These are phyloP conservation scores for Lagocephalus sceleratus DNA, from an alignment of 2,797 vertebrate species.

Conservation along the genomic window DNA sequence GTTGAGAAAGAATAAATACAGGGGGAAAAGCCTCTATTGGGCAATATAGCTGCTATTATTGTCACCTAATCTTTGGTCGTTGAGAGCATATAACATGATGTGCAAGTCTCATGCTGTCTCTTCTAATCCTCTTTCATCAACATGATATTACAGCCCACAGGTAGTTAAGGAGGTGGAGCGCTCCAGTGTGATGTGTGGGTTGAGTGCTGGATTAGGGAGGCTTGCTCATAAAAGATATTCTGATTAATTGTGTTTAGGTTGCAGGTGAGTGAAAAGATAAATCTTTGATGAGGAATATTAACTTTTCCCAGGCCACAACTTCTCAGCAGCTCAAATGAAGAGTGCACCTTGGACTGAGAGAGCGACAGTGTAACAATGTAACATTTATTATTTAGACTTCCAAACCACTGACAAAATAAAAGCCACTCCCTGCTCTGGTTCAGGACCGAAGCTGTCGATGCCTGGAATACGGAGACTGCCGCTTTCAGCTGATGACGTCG, in stretches of 20 bases:
- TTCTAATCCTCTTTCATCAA: too few species aligned
- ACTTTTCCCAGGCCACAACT: not conserved
- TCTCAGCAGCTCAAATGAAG: not conserved
- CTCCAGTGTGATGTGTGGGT: not conserved
- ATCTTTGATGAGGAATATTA: not conserved
- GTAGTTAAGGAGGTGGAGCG: not conserved
- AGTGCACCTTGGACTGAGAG: not conserved
- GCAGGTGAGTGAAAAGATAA: not conserved
- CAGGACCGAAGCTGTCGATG: too few species aligned
- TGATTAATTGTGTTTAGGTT: too few species aligned
- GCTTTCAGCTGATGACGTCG: too few species aligned
- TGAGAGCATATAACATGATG: too few species aligned
- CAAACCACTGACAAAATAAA: too few species aligned
- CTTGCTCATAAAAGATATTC: not conserved
- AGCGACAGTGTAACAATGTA: not conserved
- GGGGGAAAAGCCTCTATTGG: not conserved
- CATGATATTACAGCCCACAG: too few species aligned
- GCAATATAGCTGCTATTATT: too few species aligned
- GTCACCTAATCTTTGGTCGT: too few species aligned
- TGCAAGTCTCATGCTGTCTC: too few species aligned
- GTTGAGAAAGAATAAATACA: not conserved
- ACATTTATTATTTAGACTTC: not conserved
- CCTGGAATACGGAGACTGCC: too few species aligned
- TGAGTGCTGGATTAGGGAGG: not conserved
- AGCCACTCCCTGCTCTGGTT: too few species aligned